These are phyloP conservation scores for Leptoteleia sp. DNA, from an alignment of 1,140 invertebrate species.

Conservation along the genomic window DNA sequence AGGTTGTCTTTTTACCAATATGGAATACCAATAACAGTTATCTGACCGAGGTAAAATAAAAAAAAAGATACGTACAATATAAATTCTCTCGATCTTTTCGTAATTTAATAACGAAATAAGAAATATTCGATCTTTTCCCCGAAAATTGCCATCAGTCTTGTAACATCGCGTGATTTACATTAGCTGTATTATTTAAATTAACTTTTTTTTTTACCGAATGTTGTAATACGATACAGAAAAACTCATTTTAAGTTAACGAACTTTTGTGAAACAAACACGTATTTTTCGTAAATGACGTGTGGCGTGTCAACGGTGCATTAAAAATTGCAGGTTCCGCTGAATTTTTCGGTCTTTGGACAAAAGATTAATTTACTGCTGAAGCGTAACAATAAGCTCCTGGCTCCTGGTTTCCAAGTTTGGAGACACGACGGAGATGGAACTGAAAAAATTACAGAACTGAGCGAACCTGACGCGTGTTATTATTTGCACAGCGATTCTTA, in stretches of 20 bases:
- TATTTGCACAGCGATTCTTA: constrained; percentile 79
- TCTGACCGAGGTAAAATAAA: constrained; percentile 42
- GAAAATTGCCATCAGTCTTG: no score
- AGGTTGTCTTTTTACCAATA: constrained; percentile 67
- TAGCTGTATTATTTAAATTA: no score
- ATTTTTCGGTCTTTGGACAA: constrained; percentile 73
- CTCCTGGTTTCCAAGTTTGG: constrained; percentile 79
- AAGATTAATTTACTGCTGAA: constrained; percentile 77
- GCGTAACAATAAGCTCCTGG: constrained; percentile 79
- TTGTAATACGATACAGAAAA: no score
- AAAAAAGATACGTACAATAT: no score
- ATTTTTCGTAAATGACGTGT: background rate
- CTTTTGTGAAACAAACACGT: no score
- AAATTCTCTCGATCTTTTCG: no score
- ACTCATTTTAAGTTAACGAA: no score
- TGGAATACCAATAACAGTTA: constrained; percentile 47
- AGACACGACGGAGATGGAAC: constrained; percentile 70
- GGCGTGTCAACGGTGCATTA: constrained; percentile 2
- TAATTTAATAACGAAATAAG: no score
- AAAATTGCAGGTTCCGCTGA: constrained; percentile 72
- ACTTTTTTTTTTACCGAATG: no score
- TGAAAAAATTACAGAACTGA: constrained; percentile 65
- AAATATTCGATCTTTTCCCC: no score
- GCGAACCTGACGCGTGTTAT: constrained; percentile 76
- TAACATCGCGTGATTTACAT: no score